Evolutionary conservation across 2,888 invertebrate species (phyloP), one percentile per base, ranked within the genome.

Genomic region (Drosophila prostipennis): DNA sequence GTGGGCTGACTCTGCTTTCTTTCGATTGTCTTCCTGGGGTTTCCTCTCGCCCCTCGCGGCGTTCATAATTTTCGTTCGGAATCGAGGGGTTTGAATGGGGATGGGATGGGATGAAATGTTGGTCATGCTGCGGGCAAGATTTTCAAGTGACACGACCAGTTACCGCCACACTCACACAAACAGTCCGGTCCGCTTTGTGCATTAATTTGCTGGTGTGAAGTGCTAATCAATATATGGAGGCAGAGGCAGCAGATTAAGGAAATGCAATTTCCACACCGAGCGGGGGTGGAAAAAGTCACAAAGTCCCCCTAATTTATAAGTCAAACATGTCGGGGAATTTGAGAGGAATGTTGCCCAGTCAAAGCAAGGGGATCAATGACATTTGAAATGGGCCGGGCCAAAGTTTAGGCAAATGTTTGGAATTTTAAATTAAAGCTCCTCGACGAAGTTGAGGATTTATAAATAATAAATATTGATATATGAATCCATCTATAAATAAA

Each of bases 61-160:
- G 29, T 32, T 61, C 64, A 64, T 64, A 65, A 68, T 54, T 64
- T 64, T 68, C 29, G 39, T 60, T 37, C n/a, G 16, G 14, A 37
- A 61, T 52, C 16, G 36, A 37, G 43, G 57, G 49, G 13, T 0
- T 6, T 40, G 11, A 11, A 6, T 10, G 26, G 39, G n/a, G 10
- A 23, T 40, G 13, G 61, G 19, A 29, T 16, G 60, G 26, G 10
- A 49, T 29, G 40, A 60, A 52, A 56, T 51, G 60, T 61, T 74
- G 76, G 76, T 77, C 76, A 79, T 79, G 77, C 80, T 77, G 76
- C 61, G 76, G 76, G 77, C 74, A 64, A 74, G 73, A 72, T 72
- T 72, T 72, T 74, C 69, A 72, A 72, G 72, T 72, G 72, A 74
- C 73, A 76, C 76, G 49, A 49, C 40, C 60, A 63, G 72, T 57